Base-by-base conservation (phyloP, 1,140 invertebrate species). In the Drosophila rufa region DNA sequence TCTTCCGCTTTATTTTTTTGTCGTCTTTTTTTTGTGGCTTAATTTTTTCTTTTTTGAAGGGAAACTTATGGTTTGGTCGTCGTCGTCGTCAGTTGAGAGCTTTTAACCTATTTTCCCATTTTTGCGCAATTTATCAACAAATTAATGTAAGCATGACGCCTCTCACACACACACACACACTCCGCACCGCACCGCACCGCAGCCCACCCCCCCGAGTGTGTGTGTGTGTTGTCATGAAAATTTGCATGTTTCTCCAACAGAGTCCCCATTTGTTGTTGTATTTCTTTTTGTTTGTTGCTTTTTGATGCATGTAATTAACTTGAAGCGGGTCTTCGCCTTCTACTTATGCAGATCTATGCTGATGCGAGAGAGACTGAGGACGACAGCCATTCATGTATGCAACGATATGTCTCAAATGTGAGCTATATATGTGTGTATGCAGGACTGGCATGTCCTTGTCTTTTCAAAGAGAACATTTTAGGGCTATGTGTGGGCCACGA, bases 51-150 rank as follows among this genome's bases (percentile, higher is more conserved):
- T 55, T 53, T 70, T 60, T 33, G 17, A 51, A 51, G 69, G 46
- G 7, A 73, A 74, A 73, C 70, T 73, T 74, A 73, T 57, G 58
- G 70, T 61, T 43, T 68, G 25, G 53, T 66, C 33, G 48, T 70
- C 53, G 19, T 25, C 36, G 53, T 22, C 62, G 48, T 43, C 67
- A 70, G 74, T 81, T 77, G 62, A 87, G 84, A 67, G 80, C 85
- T 78, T 84, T 84, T 84, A 90, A 90, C 80, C 80, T 90, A 87
- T 87, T 87, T 87, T 77, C 77, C 83, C 59, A 87, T 89, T 83
- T 87, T 82, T 68, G 68, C 73, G 73, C 50, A 89, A 89, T 87
- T 84, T 87, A 87, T 90, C 80, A 90, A 84, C 68, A 84, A 89
- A 89, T 89, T 89, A 84, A 89, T 87, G 68, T 87, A 77, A 77